A percentile compares a stretch with the other conserved stretches of the same genome.
Evolutionary conservation across 1,140 invertebrate species (phyloP).

Genomic region (Drosophila prosaltans): DNA sequence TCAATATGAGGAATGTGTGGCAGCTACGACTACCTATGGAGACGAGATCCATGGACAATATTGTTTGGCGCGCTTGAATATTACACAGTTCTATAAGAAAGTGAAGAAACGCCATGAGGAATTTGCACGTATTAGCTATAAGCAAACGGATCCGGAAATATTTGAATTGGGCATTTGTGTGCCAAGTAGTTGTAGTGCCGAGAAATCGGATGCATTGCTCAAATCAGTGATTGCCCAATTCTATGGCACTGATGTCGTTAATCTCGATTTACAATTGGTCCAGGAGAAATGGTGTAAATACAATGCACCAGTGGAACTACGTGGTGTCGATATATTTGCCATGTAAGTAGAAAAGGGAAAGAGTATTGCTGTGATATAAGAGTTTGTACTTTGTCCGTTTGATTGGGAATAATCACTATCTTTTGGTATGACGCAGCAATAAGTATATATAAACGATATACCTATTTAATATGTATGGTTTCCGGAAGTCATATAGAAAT

Average conservation of each 20-base stretch:
- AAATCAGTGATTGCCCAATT: constrained; percentile 46
- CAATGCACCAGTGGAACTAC: constrained; percentile 63
- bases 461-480: no score
- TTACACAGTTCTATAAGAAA: constrained; percentile 54
- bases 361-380: no score
- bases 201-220: constrained; percentile 50
- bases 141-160: constrained; percentile 57
- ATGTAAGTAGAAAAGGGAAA: constrained; percentile 56
- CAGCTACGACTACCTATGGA: constrained; percentile 49
- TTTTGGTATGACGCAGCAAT: no score
- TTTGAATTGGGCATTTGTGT: constrained; percentile 76
- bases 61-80: constrained; percentile 65
- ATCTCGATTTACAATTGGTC: constrained; percentile 35
- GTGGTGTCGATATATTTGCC: constrained; percentile 74
- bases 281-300: constrained; percentile 63
- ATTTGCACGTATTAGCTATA: constrained; percentile 60
- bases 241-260: constrained; percentile 47
- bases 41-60: constrained; percentile 66
- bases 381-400: no score
- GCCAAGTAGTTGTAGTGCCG: constrained; percentile 61
- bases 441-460: no score
- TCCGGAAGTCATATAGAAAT: no score
- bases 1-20: constrained; percentile 76
- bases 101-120: constrained; percentile 58
- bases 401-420: not conserved